A percentile compares a stretch with the other conserved stretches of the same genome.
phyloP scores from a whole-genome alignment of 30 jellyfish, hydroid and myxozoan genomes.

The Mastigias papua region DNA sequence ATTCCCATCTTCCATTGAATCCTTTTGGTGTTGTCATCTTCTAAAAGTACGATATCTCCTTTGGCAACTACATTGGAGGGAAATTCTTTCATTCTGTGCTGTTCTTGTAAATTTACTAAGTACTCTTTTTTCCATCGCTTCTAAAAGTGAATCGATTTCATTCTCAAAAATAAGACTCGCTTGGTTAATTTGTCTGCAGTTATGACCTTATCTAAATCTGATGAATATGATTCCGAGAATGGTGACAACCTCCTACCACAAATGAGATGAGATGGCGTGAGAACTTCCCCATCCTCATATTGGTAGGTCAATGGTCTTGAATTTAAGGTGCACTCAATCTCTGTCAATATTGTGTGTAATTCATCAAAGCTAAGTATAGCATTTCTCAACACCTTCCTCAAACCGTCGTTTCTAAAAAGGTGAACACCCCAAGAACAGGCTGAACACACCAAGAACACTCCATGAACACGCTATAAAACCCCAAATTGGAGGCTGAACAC shows the following conservation, averaged over 20 bases:
- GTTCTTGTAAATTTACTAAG: conserved; percentile 50
- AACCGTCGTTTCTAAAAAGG: no score
- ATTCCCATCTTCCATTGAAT: conserved; percentile 7
- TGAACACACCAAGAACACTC: no score
- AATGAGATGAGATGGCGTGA: conserved; percentile 55
- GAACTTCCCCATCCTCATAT: conserved; percentile 38
- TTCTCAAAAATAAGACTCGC: conserved; percentile 5
- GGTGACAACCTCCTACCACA: conserved; percentile 28
- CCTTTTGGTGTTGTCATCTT: conserved; percentile 25
- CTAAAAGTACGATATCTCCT: conserved; percentile 18
- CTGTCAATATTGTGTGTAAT: conserved; percentile 32
- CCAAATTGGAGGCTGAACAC: no score
- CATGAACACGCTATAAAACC: no score
- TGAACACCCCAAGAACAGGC: no score
- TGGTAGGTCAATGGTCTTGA: conserved; percentile 45
- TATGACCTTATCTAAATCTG: background rate
- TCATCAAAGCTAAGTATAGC: conserved; percentile 34
- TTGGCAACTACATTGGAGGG: conserved; percentile 1
- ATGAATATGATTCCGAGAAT: background rate
- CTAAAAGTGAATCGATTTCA: conserved; percentile 59
- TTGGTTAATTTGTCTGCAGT: conserved; percentile 8
- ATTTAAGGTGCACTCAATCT: conserved; percentile 24
- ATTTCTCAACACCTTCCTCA: conserved; percentile 24
- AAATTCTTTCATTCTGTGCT: conserved; percentile 10
- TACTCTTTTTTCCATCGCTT: conserved; percentile 65